Evolutionary conservation across 1,140 invertebrate species (phyloP), one percentile per base, ranked within the genome.

Genomic region (Augochlora pura): DNA sequence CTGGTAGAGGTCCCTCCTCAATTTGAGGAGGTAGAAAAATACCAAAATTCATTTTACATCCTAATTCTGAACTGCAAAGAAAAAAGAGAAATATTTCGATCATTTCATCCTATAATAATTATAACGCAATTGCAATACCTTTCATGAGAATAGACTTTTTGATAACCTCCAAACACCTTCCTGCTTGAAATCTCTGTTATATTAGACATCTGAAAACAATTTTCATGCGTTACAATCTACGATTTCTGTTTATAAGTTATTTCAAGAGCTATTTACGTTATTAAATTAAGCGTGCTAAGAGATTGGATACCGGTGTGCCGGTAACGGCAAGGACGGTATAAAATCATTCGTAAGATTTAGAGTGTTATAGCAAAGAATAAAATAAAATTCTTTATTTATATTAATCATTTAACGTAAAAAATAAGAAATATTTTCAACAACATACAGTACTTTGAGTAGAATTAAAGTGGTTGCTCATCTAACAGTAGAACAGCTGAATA

Each of bases 21-120:
- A 95, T 94, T 87, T 96, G 94, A 0, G 97, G 95, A 70, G 98
- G 98, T 57, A 99, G 83, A 90, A 96, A 99, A 38, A 99, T 94
- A 4, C 96, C 97, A 94, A 99, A 99, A 88, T 97, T 98, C 97
- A 99, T 99, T 71, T 95, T 94, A 91, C 98, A 99, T 91, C 96
- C 95, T 70, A 99, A 91, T 87, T 96, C 95, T 72, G 93, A 91
- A 73, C 98, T 96, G 84, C 63, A 6, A 59, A 32, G 32, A 32
- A 4, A 10, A 42, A 93, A 93, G 78, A 60, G 21, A 46, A 60
- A 65, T 66, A 25, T 49, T 57, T n/a, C 59, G 12, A 23, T 25
- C 60, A n/a, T 54, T 2, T 18, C 18, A 1, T 42, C 27, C 1
- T 57, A 59, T 73, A n/a, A 59, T 49, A 27, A 57, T 27, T 39